Conservation (phyloP, 2,888 invertebrate species). For the Eupithecia vulgata region DNA sequence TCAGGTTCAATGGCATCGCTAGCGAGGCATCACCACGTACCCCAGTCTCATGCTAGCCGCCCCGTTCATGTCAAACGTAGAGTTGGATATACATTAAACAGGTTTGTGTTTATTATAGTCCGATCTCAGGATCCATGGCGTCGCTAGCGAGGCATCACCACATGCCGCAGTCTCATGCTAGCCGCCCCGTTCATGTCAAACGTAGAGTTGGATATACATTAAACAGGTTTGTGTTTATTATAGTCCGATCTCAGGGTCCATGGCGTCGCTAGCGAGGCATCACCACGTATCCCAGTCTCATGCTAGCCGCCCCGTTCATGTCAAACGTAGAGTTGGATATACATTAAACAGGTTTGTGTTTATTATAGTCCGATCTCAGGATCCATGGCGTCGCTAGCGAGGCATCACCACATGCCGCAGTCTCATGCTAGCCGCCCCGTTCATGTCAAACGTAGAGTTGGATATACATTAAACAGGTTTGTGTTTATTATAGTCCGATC, state of each 20-base stretch:
- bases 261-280: conserved; percentile 79
- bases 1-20: conserved; percentile 84
- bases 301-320: conserved; percentile 65
- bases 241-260: neutral
- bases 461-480: conserved; percentile 41
- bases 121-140: conserved; percentile 83
- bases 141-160: conserved; percentile 78
- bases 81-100: conserved; percentile 75
- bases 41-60: conserved; percentile 58
- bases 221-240: neutral
- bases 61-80: conserved; percentile 71
- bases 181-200: conserved; percentile 68
- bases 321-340: conserved; percentile 70
- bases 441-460: conserved; percentile 72
- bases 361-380: neutral
- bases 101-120: conserved; percentile 49
- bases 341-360: neutral
- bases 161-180: conserved; percentile 58
- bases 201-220: conserved; percentile 63
- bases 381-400: conserved; percentile 75
- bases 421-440: conserved; percentile 64
- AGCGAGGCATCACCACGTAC: conserved; percentile 68
- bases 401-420: conserved; percentile 61
- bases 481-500: neutral
- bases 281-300: conserved; percentile 58